Evolutionary conservation across 2,888 invertebrate genomes (phyloP), one percentile per base, ranked within the genome.

Genomic region (Stenotaenia linearis): DNA sequence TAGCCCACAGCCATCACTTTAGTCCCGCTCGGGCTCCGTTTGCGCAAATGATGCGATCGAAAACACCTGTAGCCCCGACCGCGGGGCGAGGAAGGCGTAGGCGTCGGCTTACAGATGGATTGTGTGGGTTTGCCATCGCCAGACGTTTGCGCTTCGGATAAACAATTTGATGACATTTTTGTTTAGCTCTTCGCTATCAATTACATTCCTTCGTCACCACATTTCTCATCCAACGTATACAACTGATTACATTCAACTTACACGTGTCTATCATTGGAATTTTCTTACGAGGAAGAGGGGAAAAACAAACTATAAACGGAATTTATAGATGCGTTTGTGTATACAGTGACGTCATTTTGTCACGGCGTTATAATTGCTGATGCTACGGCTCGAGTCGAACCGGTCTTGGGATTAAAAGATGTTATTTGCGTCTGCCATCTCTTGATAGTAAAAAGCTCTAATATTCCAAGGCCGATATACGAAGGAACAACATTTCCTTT

Each of bases 1-100:
- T 95, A 95, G 18, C 85, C 94, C 12, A 87, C 83, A 2, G 85
- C 85, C 78, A 76, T 84, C 23, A 78, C 78, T 23, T 30, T 30
- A 50, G 28, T 78, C 12, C 56, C 2, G 50, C 25, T 25, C 18
- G 18, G 56, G 23, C 23, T 18, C 18, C 56, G 56, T 56, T 9
- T 56, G 56, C 23, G 56, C 56, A 56, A 56, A 56, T 56, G 56
- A 18, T 56, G 15, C 18, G 56, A 56, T 56, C 56, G 18, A 3
- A 23, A 56, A 56, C 56, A 56, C 56, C 56, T 56, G 56, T 56
- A 56, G 56, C 18, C 50, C 50, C 18, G 5, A 7, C 50, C 50
- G 3, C 50, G 50, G 50, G 56, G 18, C 56, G 56, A 15, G 56
- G 56, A 56, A 18, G 56, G 18, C 23, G 56, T 56, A 56, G 56